Conservation (phyloP, 2,113 vertebrate genomes). For the Aythya baeri region DNA sequence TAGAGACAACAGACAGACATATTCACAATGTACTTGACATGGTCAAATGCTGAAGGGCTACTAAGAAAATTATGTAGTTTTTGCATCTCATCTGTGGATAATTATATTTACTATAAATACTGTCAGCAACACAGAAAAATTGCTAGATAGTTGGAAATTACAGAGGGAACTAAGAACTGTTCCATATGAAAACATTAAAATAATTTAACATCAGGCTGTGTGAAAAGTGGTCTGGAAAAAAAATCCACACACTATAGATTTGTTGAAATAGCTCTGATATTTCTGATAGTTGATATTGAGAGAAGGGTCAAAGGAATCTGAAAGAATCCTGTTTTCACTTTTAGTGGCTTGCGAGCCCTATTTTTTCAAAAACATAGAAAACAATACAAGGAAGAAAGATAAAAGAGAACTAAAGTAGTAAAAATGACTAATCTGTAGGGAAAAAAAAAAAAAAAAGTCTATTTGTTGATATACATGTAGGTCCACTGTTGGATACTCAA, state of each 20-base stretch:
- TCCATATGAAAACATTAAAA: neutral
- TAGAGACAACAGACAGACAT: neutral
- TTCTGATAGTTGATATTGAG: neutral
- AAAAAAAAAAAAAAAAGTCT: neutral
- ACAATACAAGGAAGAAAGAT: neutral
- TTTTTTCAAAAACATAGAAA: neutral
- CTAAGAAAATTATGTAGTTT: neutral
- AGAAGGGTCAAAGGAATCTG: neutral
- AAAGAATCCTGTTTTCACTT: neutral
- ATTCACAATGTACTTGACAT: neutral
- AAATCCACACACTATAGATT: rapidly evolving
- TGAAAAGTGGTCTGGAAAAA: neutral
- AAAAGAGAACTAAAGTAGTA: neutral
- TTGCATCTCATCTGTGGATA: constrained; percentile 17
- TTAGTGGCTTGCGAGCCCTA: rapidly evolving
- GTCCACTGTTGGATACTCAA: neutral
- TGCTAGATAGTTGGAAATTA: neutral
- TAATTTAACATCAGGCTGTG: neutral
- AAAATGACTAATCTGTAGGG: neutral
- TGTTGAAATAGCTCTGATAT: neutral
- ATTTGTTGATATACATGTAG: neutral
- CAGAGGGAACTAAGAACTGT: neutral
- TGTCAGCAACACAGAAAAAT: neutral
- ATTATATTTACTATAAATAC: neutral
- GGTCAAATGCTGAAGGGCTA: neutral